Percentiles rank a stretch among this genome's conserved stretches.
These are phyloP conservation scores for Solea solea DNA, from an alignment of 2,113 vertebrate genomes.

Conservation along the genomic window DNA sequence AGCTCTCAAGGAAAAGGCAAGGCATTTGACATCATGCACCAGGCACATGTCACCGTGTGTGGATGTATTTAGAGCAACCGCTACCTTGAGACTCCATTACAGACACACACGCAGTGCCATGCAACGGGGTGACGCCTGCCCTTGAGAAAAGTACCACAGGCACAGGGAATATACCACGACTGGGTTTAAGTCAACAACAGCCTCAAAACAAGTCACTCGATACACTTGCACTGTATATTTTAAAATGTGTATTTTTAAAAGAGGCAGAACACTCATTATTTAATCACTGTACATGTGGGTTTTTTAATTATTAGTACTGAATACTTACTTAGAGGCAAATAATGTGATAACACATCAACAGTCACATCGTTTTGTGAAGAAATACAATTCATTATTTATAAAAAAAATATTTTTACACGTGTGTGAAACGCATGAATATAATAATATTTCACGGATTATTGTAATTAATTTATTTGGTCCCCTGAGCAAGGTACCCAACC, in stretches of 20 bases:
- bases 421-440: no score
- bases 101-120: slow-evolving; percentile 41
- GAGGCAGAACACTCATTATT: slow-evolving; percentile 1
- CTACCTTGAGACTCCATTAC: slow-evolving; percentile 31
- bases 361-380: no score
- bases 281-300: not conserved
- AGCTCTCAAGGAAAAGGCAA: slow-evolving; percentile 59
- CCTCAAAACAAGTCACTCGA: slow-evolving; percentile 20
- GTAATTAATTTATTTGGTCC: no score
- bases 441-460: no score
- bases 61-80: slow-evolving; percentile 40
- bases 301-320: no score
- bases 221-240: not conserved
- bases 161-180: slow-evolving; percentile 8
- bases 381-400: no score
- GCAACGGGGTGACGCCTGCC: slow-evolving; percentile 21
- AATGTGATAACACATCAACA: no score
- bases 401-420: no score
- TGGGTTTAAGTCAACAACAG: slow-evolving; percentile 24
- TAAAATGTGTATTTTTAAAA: no score
- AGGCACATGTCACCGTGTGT: slow-evolving; percentile 50
- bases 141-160: slow-evolving; percentile 36
- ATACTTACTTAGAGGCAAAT: no score
- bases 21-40: slow-evolving; percentile 63
- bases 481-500: no score